Evolutionary conservation across 2,888 invertebrate genomes (phyloP).

Genomic region (Ectropis crepuscularia): DNA sequence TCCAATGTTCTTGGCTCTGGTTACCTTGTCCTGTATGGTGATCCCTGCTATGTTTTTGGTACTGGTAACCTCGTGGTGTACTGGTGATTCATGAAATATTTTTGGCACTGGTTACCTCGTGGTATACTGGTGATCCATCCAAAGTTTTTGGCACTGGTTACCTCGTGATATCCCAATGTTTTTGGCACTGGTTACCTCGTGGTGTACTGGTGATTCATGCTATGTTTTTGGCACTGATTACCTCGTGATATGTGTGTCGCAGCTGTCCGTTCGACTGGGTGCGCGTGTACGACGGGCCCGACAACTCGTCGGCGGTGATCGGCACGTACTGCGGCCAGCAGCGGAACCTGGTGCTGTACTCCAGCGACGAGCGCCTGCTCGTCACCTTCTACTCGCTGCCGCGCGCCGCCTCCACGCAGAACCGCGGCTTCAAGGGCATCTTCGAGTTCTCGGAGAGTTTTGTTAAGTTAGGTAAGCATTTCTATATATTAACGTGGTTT

Average conservation of each 20-base stretch:
- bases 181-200: too few species aligned
- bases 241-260: constrained; percentile 30
- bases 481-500: background rate
- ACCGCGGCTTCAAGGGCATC: constrained; percentile 99
- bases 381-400: constrained; percentile 96
- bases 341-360: constrained; percentile 97
- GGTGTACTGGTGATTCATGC: too few species aligned
- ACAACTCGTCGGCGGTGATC: constrained; percentile 94
- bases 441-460: constrained; percentile 99
- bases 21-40: too few species aligned
- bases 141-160: too few species aligned
- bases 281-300: constrained; percentile 97
- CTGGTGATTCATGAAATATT: too few species aligned
- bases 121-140: too few species aligned
- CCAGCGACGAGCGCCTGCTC: constrained; percentile 95
- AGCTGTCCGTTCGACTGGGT: constrained; percentile 99
- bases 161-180: too few species aligned
- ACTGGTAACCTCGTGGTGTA: too few species aligned
- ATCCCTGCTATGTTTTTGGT: too few species aligned
- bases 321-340: constrained; percentile 99
- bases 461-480: constrained; percentile 97
- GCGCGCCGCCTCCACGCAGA: constrained; percentile 96
- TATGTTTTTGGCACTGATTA: too few species aligned
- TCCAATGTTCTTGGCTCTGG: too few species aligned
- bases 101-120: too few species aligned